Conservation (phyloP, 2,888 invertebrate genomes). For the Drosophila borborema region DNA sequence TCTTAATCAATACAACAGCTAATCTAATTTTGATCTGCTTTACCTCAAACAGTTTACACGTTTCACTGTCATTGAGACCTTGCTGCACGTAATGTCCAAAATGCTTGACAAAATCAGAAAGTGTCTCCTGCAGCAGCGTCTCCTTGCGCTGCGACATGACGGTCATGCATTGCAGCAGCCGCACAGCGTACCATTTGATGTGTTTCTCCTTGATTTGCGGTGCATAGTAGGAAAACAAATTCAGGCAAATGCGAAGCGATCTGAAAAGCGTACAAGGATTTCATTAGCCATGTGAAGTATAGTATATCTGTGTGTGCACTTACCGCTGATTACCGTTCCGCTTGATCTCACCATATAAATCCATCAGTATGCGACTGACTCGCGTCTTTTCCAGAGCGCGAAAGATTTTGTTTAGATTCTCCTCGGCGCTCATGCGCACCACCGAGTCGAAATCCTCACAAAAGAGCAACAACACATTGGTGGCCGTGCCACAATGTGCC, state of each 20-base stretch:
- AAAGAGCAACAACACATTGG: constrained; percentile 89
- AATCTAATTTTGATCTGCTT: not conserved
- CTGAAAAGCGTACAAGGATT: constrained; percentile 83
- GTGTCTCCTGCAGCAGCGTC: constrained; percentile 83
- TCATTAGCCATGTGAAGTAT: not conserved
- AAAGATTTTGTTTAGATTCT: constrained; percentile 92
- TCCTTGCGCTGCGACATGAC: constrained; percentile 90
- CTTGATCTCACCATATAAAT: constrained; percentile 92
- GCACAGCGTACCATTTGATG: constrained; percentile 91
- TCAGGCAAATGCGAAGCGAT: constrained; percentile 90
- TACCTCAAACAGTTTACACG: constrained; percentile 84
- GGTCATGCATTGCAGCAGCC: constrained; percentile 90
- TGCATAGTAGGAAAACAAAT: constrained; percentile 91
- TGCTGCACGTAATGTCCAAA: constrained; percentile 83
- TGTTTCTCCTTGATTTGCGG: constrained; percentile 91
- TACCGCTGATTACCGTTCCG: constrained; percentile 88
- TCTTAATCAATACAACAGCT: too few relatives aligned
- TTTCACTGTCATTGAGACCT: constrained; percentile 84
- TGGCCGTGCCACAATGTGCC: constrained; percentile 89
- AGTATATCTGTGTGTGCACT: not conserved
- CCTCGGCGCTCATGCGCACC: constrained; percentile 92
- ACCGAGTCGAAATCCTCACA: constrained; percentile 92
- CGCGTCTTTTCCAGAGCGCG: constrained; percentile 89
- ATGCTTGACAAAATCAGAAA: constrained; percentile 83
- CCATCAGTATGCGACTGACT: constrained; percentile 91